Evolutionary conservation across 1,140 invertebrate species (phyloP).

Genomic region (Lucilia sericata): DNA sequence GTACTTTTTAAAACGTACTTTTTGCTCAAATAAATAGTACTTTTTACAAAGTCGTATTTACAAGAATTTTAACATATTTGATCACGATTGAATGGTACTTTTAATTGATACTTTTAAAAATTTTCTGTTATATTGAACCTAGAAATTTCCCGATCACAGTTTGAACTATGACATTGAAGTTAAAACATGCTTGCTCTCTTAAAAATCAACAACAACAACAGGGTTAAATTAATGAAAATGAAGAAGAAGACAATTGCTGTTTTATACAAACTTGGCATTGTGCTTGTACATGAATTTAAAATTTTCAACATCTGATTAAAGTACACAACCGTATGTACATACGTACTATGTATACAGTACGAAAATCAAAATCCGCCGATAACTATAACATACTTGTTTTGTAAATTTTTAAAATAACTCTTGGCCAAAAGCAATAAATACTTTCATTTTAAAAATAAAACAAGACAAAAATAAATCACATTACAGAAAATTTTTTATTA

Average conservation of each 20-base stretch:
- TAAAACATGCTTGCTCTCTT: too few species aligned
- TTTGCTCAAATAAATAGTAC: too few species aligned
- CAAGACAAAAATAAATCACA: background rate
- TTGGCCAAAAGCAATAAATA: constrained; percentile 13
- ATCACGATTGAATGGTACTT: too few species aligned
- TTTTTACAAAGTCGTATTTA: too few species aligned
- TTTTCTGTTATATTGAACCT: too few species aligned
- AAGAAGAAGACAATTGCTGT: background rate
- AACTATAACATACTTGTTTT: background rate
- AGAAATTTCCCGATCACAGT: too few species aligned
- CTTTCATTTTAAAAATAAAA: background rate
- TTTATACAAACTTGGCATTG: constrained; percentile 38
- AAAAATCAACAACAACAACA: too few species aligned
- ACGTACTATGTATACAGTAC: background rate
- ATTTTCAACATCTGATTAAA: constrained; percentile 30
- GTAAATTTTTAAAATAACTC: constrained; percentile 18
- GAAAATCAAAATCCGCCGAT: background rate
- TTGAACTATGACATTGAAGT: too few species aligned
- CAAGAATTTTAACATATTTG: too few species aligned
- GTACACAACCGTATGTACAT: background rate
- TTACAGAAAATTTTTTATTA: background rate
- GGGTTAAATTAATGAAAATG: background rate
- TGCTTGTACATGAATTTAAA: constrained; percentile 28
- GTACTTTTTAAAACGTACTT: too few species aligned
- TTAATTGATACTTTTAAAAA: too few species aligned